Evolutionary conservation across 1,140 invertebrate species (phyloP), one percentile per base, ranked within the genome.

Genomic region (Anastrepha obliqua): DNA sequence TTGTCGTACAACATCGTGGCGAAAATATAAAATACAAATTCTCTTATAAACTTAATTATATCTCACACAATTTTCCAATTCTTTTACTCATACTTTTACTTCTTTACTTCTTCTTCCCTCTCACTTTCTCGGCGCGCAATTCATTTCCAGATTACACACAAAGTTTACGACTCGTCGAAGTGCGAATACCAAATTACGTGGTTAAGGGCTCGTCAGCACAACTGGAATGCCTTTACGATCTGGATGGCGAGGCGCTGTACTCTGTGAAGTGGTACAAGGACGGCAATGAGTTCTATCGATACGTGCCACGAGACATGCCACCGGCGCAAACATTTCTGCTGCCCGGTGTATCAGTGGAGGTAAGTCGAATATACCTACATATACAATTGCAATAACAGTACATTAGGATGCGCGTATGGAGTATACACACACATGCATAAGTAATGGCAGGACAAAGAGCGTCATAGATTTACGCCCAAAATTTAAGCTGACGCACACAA

Each of bases 231-330:
- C 93, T 94, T 89, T 96, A 95, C 91, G 94, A 96, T 91, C 93
- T 96, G 91, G 96, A 96, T 89, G 94, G 93, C 1, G 96, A 96
- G 88, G 92, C 94, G 39, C 94, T 97, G 47, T 97, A 97, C 92
- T 96, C 96, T 6, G 96, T 97, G 87, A 97, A 97, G 94, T 97
- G 96, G 96, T 97, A 97, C 94, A 96, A 95, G 93, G 96, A 96
- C 89, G 95, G 95, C 88, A 95, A 96, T 90, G 96, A 97, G 93
- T 97, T 97, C 94, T 97, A 96, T 93, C 95, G 96, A 93, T 97
- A 96, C 93, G 95, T 96, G 78, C 96, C 96, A 2, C 94, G 95
- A 87, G 95, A 96, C 90, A 94, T 93, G 89, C 96, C 96, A 86
- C 94, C 95, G 20, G 95, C 94, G 59, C 94, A 95, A 90, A 94